A percentile compares a stretch with the other conserved stretches of the same genome.
Evolutionary conservation across 2,888 invertebrate species (phyloP).

Genomic region (Aphrophora alni): DNA sequence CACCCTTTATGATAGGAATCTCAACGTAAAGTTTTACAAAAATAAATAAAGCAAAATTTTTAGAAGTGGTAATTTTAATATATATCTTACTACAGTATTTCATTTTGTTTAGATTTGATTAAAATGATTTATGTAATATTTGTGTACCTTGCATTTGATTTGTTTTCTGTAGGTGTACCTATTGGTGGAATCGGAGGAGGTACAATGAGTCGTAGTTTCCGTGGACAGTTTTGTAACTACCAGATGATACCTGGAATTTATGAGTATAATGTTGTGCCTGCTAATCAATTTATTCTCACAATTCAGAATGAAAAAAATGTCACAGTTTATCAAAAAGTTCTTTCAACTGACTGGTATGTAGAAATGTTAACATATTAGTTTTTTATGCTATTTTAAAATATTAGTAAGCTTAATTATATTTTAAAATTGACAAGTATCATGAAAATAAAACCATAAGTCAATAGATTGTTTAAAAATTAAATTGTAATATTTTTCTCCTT

Average conservation of each 20-base stretch:
- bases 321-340: conserved; percentile 78
- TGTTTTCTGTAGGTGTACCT: conserved; percentile 70
- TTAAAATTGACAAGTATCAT: neutral
- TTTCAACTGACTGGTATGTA: conserved; percentile 74
- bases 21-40: no score
- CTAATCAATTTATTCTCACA: conserved; percentile 91
- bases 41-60: no score
- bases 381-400: neutral
- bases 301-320: conserved; percentile 72
- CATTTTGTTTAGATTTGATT: no score
- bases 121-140: no score
- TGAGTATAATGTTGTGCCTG: conserved; percentile 80
- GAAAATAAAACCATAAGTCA: no score
- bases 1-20: no score
- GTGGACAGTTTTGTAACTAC: conserved; percentile 92
- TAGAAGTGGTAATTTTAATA: no score
- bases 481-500: no score
- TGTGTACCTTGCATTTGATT: no score
- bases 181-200: conserved; percentile 83
- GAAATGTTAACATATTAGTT: neutral
- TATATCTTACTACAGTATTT: no score
- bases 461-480: no score
- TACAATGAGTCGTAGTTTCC: conserved; percentile 89
- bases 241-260: conserved; percentile 89
- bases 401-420: no score